Conservation (phyloP, 2,113 vertebrate species). For the Patagioenas fasciata region DNA sequence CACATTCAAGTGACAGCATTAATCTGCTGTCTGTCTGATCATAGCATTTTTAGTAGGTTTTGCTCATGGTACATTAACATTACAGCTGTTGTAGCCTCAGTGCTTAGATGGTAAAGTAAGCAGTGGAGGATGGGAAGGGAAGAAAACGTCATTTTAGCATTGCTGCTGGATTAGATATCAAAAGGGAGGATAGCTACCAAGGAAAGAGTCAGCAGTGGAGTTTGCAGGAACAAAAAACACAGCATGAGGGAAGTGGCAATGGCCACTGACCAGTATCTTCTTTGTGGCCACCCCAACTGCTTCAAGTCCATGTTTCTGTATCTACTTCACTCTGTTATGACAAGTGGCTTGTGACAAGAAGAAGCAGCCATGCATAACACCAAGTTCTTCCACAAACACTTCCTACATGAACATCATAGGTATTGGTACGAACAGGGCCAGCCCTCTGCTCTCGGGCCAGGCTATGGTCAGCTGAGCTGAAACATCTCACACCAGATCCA, state of each 20-base stretch:
- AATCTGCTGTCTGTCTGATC: not conserved
- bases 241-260: not conserved
- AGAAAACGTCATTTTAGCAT: not conserved
- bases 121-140: not conserved
- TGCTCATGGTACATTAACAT: not conserved
- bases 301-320: not conserved
- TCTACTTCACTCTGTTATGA: not conserved
- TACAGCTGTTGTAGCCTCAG: not conserved
- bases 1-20: not conserved
- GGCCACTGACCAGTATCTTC: not conserved
- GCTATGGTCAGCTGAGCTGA: not conserved
- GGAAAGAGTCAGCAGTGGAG: not conserved
- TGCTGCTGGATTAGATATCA: not conserved
- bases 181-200: not conserved
- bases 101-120: not conserved
- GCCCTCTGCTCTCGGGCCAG: not conserved
- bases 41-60: not conserved
- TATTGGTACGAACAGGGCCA: not conserved
- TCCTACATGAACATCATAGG: not conserved
- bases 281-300: not conserved
- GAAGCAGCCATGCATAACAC: not conserved
- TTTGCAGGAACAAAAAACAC: not conserved
- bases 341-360: not conserved
- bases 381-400: not conserved
- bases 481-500: not conserved